Base-by-base conservation (phyloP, 1,140 invertebrate species). In the Lucilia cuprina region DNA sequence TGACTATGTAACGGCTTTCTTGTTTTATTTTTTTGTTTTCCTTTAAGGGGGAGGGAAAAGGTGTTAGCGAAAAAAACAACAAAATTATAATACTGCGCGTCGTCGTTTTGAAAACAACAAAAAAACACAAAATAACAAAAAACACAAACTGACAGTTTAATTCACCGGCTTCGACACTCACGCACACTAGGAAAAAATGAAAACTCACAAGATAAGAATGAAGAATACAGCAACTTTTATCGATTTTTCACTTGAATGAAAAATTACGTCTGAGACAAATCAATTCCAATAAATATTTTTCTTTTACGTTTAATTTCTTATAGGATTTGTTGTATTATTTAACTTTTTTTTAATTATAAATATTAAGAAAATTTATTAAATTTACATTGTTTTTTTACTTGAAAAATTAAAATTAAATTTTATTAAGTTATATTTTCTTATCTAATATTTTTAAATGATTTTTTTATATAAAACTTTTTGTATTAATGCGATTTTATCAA, bases 151-250 rank as follows among this genome's bases (percentile, higher is more conserved):
- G 19, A 70, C n/a, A 70, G 41, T 35, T 83, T 47, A 74, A 49
- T 70, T 83, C 83, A 83, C 83, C 83, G 83, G 83, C 83, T 82
- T 84, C 50, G 17, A 80, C 35, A 80, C 47, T 49, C 41, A 80
- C 77, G 35, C 77, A 80, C 77, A 80, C 75, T 5, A 47, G 41
- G n/a, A 14, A 49, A 80, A 17, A 21, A 49, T 2, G 1, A 3
- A 30, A 30, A 30, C 25, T 30, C 25, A 10, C 41, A 7, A 41
- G 41, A 41, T 41, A 41, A 77, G 50, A 55, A 55, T 21, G 65
- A 70, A 19, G 85, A 82, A 85, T 85, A 85, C 85, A 85, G 85
- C 85, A 85, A 85, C 83, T 65, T 85, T 85, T 85, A 85, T 85
- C 74, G 85, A 85, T 85, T 85, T 85, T 85, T 85, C 85, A 83